Conservation (phyloP, 2,888 invertebrate species). For the Copidosoma aretas region DNA sequence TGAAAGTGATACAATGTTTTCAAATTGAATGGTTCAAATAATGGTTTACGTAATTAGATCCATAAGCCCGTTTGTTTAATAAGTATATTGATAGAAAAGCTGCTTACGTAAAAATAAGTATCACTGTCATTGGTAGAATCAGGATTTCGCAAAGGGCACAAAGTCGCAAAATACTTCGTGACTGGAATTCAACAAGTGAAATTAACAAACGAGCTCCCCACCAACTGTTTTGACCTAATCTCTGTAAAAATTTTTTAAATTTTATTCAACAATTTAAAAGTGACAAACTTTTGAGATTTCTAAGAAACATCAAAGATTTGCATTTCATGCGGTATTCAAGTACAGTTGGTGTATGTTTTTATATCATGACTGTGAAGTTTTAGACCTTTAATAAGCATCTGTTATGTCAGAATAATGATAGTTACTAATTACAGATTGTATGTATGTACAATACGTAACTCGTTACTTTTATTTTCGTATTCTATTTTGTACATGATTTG, state of each 20-base stretch:
- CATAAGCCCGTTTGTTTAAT: no score
- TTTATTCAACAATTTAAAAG: background rate
- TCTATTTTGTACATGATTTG: no score
- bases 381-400: conserved; percentile 5
- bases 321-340: background rate
- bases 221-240: conserved; percentile 89
- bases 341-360: conserved; percentile 1
- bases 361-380: conserved; percentile 30
- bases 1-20: no score
- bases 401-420: conserved; percentile 31
- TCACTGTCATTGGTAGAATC: conserved; percentile 81
- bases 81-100: conserved; percentile 4
- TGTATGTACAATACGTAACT: no score
- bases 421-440: conserved; percentile 18
- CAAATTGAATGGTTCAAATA: no score
- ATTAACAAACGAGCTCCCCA: conserved; percentile 87
- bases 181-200: conserved; percentile 88
- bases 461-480: no score
- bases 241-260: conserved; percentile 65
- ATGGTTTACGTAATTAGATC: no score
- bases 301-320: background rate
- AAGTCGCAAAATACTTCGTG: conserved; percentile 85
- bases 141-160: conserved; percentile 94
- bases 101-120: conserved; percentile 87
- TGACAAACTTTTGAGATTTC: background rate